Conservation (phyloP, 2,888 invertebrate species). For the Hemaris fuciformis region DNA sequence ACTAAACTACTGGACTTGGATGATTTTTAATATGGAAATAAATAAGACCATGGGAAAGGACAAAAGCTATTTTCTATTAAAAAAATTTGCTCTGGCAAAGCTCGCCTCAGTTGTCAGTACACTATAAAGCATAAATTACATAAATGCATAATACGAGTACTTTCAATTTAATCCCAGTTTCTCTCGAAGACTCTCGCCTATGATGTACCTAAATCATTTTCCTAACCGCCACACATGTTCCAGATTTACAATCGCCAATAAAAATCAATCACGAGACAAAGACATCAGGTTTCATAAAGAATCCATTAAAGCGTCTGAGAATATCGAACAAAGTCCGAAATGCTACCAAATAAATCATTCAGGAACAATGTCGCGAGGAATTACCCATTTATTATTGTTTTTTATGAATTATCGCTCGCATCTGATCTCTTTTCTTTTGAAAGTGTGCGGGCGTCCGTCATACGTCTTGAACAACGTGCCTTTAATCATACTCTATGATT, state of each 20-base stretch:
- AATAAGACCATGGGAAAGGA: too few relatives aligned
- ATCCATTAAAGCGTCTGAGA: constrained; percentile 1
- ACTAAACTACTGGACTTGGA: too few relatives aligned
- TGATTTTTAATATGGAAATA: too few relatives aligned
- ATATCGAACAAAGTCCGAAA: constrained; percentile 12
- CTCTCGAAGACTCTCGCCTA: too few relatives aligned
- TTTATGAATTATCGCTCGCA: constrained; percentile 72
- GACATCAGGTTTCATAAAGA: neutral
- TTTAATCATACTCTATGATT: constrained; percentile 28
- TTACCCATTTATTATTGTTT: constrained; percentile 66
- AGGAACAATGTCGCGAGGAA: constrained; percentile 54
- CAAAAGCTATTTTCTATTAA: too few relatives aligned
- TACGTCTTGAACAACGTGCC: constrained; percentile 37
- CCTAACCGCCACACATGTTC: too few relatives aligned
- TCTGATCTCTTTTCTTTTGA: constrained; percentile 66
- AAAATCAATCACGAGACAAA: constrained; percentile 3
- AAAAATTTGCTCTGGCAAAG: too few relatives aligned
- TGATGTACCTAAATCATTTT: neutral
- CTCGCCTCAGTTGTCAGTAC: too few relatives aligned
- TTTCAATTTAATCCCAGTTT: too few relatives aligned
- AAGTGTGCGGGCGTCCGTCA: constrained; percentile 67
- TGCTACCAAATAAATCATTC: constrained; percentile 42
- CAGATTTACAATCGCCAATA: neutral
- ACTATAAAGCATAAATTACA: too few relatives aligned
- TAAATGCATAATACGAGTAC: too few relatives aligned